A percentile compares a stretch with the other conserved stretches of the same genome.
These are phyloP conservation scores for Capromys pilorides DNA, from an alignment of 2,797 vertebrate species.

Conservation along the genomic window DNA sequence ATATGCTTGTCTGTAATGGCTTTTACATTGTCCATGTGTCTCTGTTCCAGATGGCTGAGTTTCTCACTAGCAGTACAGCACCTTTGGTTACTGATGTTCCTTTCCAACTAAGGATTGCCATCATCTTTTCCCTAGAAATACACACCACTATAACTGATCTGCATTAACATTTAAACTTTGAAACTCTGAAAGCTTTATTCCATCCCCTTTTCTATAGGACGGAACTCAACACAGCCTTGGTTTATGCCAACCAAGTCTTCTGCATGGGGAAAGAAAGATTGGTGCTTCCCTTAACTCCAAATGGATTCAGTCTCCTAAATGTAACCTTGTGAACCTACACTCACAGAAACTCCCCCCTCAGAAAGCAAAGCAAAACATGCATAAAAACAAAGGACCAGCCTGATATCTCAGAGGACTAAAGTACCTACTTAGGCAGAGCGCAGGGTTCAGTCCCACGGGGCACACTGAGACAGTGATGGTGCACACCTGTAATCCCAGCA, in stretches of 20 bases:
- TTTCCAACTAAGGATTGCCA: not conserved
- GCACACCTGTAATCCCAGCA: too few species aligned
- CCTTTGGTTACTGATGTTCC: not conserved
- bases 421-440: too few species aligned
- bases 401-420: too few species aligned
- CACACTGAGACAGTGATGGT: too few species aligned
- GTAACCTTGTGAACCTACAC: constrained; percentile 1
- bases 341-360: not conserved
- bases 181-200: not conserved
- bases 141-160: not conserved
- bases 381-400: too few species aligned
- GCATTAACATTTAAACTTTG: not conserved
- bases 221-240: not conserved
- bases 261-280: not conserved
- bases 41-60: not conserved
- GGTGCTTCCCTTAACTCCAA: constrained; percentile 1
- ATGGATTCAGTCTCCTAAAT: constrained; percentile 50
- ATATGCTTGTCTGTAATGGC: not conserved
- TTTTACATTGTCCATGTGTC: not conserved
- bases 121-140: not conserved
- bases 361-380: constrained; percentile 46
- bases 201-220: not conserved
- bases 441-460: too few species aligned
- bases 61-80: not conserved
- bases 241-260: not conserved